Evolutionary conservation across 2,113 vertebrate genomes (phyloP), one percentile per base, ranked within the genome.

Genomic region (Podarcis raffonei): DNA sequence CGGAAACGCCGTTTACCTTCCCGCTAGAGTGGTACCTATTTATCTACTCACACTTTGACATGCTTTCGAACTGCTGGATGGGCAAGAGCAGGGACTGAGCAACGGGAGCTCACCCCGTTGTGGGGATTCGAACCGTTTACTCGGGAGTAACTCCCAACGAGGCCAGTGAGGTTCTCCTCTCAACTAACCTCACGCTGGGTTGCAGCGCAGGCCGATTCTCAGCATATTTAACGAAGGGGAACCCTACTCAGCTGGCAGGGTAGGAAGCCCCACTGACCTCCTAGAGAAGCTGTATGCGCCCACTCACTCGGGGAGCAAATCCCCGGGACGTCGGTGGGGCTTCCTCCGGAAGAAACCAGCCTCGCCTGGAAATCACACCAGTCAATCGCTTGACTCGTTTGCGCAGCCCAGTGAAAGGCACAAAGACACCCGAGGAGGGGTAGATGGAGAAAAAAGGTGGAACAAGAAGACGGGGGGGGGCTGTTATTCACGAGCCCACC

Each of bases 401-500:
- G 12, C 27, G 22, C 48, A 22, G 53, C 78, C 78, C 5, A 3
- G 1, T 4, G 76, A 18, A 59, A 30, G 78, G 57, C 53, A 81
- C 78, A 79, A 79, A 79, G 77, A 53, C 48, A 53, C 48, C 48
- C 48, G 12, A 48, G 18, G 35, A 76, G 32, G 35, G 32, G 72
- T 16, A 35, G 84, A 8, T 3, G 71, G 84, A 9, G 30, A 74
- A 30, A 25, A 37, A 39, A 62, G 57, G 65, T 78, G 75, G 59
- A 12, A n/a, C 0, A 30, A 76, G 30, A 75, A 53, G 48, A 65
- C 35, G 72, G 53, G 42, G 39, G 37, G 25, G 57, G 78, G 75
- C 86, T 42, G 90, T 74, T 65, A 84, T 53, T 90, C 12, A 18
- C 83, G 53, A 82, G 66, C 81, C 92, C 84, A 39, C 75, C 87